Evolutionary conservation across 23 tunicate species (phyloP).

Genomic region (Trididemnum nubilum): DNA sequence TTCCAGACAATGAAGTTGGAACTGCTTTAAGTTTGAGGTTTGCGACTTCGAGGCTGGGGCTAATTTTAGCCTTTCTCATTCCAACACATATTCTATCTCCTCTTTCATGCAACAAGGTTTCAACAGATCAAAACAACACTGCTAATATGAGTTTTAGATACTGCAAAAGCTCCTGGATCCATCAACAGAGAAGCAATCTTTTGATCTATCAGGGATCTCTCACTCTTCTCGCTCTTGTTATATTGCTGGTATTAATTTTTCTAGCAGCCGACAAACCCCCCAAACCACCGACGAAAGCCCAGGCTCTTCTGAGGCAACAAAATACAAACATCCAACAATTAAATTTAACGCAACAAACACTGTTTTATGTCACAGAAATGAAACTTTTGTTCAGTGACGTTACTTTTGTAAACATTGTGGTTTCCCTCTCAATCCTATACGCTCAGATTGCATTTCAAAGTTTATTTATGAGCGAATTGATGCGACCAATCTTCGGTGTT

Average conservation of each 20-base stretch:
- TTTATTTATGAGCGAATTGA: background rate
- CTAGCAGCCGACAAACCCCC: background rate
- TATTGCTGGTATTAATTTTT: too few relatives aligned
- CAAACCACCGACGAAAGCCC: background rate
- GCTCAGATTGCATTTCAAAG: background rate
- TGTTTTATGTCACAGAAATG: background rate
- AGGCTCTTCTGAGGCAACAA: background rate
- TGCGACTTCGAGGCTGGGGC: too few relatives aligned
- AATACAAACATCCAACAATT: too few relatives aligned
- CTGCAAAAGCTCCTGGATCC: background rate
- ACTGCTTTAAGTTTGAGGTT: too few relatives aligned
- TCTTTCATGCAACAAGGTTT: too few relatives aligned
- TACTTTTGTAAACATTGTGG: background rate
- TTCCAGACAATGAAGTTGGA: too few relatives aligned
- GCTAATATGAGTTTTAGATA: too few relatives aligned
- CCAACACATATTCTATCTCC: too few relatives aligned
- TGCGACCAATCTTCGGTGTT: background rate
- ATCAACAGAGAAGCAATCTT: background rate
- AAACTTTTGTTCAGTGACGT: background rate
- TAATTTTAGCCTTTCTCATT: too few relatives aligned
- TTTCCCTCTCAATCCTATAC: background rate
- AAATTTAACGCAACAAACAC: background rate
- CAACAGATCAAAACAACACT: too few relatives aligned
- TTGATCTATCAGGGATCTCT: background rate
- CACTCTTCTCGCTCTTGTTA: background rate